Conservation (phyloP, 92 coral and sea anemone species). For the Nematostella vectensis region DNA sequence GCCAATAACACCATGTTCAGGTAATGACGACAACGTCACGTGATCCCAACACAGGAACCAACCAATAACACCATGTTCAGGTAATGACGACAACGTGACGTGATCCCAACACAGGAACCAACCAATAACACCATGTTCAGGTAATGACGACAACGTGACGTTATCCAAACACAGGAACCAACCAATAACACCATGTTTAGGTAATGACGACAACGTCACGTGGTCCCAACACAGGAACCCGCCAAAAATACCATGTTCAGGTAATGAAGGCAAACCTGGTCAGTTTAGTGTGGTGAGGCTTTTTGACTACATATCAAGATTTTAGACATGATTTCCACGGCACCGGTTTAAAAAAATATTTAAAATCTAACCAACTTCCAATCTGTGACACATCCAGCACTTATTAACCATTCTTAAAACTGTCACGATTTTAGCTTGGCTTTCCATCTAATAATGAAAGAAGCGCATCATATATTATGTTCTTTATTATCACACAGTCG, state of each 20-base stretch:
- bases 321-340: too few relatives aligned
- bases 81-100: constrained; percentile 42
- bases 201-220: constrained; percentile 43
- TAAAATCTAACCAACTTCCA: too few relatives aligned
- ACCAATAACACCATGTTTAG: constrained; percentile 86
- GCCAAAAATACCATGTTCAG: constrained; percentile 88
- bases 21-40: constrained; percentile 43
- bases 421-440: too few relatives aligned
- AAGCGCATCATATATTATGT: too few relatives aligned
- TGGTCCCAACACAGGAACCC: constrained; percentile 85
- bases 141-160: constrained; percentile 42
- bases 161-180: constrained; percentile 88
- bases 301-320: too few relatives aligned
- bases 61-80: constrained; percentile 87
- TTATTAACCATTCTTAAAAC: too few relatives aligned
- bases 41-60: constrained; percentile 89
- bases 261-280: constrained; percentile 32
- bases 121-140: constrained; percentile 87
- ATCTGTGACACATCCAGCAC: too few relatives aligned
- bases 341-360: too few relatives aligned
- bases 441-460: too few relatives aligned
- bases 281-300: too few relatives aligned
- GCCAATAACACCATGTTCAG: constrained; percentile 88
- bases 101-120: constrained; percentile 89
- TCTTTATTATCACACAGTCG: constrained; percentile 45